These are phyloP conservation scores for Dorcus hopei DNA, from an alignment of 2,888 invertebrate species.

Conservation along the genomic window DNA sequence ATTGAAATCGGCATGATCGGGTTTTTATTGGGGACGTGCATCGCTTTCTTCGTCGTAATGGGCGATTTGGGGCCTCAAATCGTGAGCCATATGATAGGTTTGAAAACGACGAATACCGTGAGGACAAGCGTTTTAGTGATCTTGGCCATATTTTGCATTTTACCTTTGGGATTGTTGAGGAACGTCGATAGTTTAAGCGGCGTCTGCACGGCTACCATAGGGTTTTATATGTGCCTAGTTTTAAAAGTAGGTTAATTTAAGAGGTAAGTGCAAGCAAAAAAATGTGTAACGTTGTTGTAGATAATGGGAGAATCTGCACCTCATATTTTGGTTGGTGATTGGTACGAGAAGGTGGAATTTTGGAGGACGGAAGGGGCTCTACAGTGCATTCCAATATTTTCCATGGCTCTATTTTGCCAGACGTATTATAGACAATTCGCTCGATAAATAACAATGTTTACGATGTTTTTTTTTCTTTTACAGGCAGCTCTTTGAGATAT, in stretches of 20 bases:
- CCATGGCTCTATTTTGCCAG: slow-evolving; percentile 96
- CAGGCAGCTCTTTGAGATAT: slow-evolving; percentile 89
- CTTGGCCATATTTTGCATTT: slow-evolving; percentile 75
- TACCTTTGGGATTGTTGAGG: slow-evolving; percentile 83
- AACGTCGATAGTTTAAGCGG: slow-evolving; percentile 88
- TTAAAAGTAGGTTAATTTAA: slow-evolving; percentile 62
- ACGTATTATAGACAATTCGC: slow-evolving; percentile 59
- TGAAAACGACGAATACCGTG: slow-evolving; percentile 38
- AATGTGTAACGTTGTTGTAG: slow-evolving; percentile 46
- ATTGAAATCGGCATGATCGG: slow-evolving; percentile 93
- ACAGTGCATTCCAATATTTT: slow-evolving; percentile 92
- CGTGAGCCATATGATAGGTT: slow-evolving; percentile 65
- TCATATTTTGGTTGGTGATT: slow-evolving; percentile 70
- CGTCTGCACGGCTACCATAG: slow-evolving; percentile 85
- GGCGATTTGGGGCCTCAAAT: slow-evolving; percentile 95
- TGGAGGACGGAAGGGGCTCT: slow-evolving; percentile 85
- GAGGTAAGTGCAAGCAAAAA: not conserved
- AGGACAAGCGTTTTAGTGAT: slow-evolving; percentile 67
- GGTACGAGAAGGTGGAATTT: slow-evolving; percentile 68
- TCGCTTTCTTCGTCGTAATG: slow-evolving; percentile 97
- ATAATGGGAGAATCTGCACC: slow-evolving; percentile 76
- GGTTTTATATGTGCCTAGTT: slow-evolving; percentile 87
- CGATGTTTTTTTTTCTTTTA: not conserved
- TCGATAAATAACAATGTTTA: not conserved
- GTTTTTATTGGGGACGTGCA: slow-evolving; percentile 89